phyloP scores from a whole-genome alignment of 1,140 invertebrate species.

The Drosophila pachea region DNA sequence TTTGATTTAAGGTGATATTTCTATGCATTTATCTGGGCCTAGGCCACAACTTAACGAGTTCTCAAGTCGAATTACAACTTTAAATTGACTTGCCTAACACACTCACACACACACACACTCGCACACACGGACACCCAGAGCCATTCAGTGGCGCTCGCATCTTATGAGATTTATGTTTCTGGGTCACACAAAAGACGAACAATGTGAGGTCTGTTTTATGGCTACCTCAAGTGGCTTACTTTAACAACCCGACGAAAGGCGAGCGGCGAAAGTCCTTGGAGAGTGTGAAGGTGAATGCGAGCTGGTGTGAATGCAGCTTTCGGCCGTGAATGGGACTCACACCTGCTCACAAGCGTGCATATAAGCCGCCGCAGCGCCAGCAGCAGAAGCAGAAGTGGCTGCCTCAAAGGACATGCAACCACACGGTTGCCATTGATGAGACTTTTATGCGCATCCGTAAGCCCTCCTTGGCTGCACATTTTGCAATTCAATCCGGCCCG shows the following conservation, averaged over 20 bases:
- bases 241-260: conserved; percentile 46
- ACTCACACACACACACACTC: conserved; percentile 7
- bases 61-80: conserved; percentile 52
- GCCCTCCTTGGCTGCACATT: conserved; percentile 16
- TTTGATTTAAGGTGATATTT: conserved; percentile 12
- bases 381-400: not conserved
- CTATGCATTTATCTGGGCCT: conserved; percentile 15
- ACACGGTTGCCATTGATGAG: conserved; percentile 31
- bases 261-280: conserved; percentile 8
- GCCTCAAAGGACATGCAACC: conserved; percentile 4
- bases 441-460: conserved; percentile 30
- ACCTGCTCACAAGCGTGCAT: conserved; percentile 14
- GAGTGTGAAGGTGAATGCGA: conserved; percentile 17
- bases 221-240: conserved; percentile 54
- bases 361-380: not conserved
- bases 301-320: conserved; percentile 6
- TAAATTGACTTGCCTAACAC: conserved; percentile 53
- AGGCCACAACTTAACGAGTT: conserved; percentile 27
- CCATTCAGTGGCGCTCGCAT: conserved; percentile 6
- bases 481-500: conserved; percentile 1
- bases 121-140: not conserved
- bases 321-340: conserved; percentile 12
- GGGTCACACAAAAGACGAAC: conserved; percentile 39
- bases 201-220: conserved; percentile 50
- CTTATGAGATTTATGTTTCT: conserved; percentile 39